These are phyloP conservation scores for Panthera uncia DNA, from an alignment of 2,113 vertebrate species.

Conservation along the genomic window DNA sequence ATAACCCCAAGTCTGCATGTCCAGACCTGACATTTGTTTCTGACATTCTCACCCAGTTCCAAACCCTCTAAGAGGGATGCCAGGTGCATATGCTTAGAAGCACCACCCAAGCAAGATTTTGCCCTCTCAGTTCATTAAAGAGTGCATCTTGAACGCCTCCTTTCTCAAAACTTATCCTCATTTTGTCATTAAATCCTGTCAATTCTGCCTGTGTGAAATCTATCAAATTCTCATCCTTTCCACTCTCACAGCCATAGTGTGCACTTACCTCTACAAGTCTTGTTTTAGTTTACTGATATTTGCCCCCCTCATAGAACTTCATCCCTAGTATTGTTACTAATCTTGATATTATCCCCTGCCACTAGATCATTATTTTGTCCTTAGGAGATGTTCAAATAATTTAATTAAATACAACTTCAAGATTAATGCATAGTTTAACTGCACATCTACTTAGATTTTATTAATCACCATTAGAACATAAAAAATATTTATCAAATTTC, in stretches of 20 bases:
- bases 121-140: background rate
- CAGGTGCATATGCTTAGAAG: background rate
- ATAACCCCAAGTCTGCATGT: background rate
- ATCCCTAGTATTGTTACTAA: background rate
- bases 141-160: background rate
- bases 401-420: slow-evolving; percentile 8
- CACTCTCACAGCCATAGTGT: background rate
- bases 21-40: background rate
- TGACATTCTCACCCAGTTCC: background rate
- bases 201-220: background rate
- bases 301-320: background rate
- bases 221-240: background rate
- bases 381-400: background rate
- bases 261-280: background rate
- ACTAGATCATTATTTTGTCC: background rate
- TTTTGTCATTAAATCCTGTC: slow-evolving; percentile 10
- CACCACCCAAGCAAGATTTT: background rate
- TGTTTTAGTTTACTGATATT: background rate
- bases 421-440: background rate
- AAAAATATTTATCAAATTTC: background rate
- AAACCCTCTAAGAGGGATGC: background rate
- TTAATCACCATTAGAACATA: background rate
- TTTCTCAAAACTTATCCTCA: background rate
- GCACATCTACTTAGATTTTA: background rate
- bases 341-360: background rate